A percentile compares a stretch with the other conserved stretches of the same genome.
These are phyloP conservation scores for Cephus nigrinus DNA, from an alignment of 2,888 invertebrate genomes.

Conservation along the genomic window DNA sequence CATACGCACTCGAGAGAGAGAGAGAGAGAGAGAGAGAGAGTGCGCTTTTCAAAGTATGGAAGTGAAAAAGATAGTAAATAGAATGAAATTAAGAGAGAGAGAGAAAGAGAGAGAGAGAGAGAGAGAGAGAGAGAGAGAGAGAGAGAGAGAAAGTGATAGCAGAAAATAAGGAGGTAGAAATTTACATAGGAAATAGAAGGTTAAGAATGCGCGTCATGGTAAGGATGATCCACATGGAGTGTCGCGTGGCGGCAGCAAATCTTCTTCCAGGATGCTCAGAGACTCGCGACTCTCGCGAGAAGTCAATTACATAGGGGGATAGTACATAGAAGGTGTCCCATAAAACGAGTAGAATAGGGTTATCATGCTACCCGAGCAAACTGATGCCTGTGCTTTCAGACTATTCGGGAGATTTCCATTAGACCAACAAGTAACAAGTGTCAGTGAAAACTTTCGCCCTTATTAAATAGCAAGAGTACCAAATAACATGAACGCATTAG, in stretches of 20 bases:
- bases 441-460: too few species aligned
- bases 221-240: not conserved
- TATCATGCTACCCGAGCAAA: too few species aligned
- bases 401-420: too few species aligned
- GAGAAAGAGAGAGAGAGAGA: constrained; percentile 2
- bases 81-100: not conserved
- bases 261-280: not conserved
- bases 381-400: too few species aligned
- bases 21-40: not conserved
- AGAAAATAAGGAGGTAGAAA: not conserved
- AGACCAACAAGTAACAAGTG: too few species aligned
- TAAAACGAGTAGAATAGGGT: too few species aligned
- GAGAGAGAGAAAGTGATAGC: not conserved
- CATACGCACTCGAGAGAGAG: not conserved
- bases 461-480: too few species aligned
- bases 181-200: not conserved
- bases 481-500: too few species aligned
- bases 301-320: not conserved
- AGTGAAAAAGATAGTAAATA: too few species aligned
- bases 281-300: not conserved
- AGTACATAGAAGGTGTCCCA: not conserved
- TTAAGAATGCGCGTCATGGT: constrained; percentile 2
- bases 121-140: not conserved
- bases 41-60: too few species aligned
- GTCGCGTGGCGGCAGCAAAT: not conserved